Evolutionary conservation across 2,797 vertebrate species (phyloP).

Genomic region (Discoglossus pictus): DNA sequence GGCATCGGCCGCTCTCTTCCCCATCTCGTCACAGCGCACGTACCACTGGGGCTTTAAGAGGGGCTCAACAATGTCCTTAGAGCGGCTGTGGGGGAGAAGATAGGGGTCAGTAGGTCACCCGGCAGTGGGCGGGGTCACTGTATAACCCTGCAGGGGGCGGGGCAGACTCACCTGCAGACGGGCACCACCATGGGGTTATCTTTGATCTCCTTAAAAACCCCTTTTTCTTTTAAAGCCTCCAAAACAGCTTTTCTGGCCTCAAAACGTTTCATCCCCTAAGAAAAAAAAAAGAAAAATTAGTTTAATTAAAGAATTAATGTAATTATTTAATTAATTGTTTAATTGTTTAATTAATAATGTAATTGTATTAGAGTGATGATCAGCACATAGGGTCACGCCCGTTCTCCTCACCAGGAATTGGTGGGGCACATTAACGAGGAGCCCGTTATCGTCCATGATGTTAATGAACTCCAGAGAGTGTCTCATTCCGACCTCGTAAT

Average conservation of each 20-base stretch:
- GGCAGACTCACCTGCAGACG: conserved; percentile 79
- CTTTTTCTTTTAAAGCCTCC: conserved; percentile 78
- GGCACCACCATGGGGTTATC: conserved; percentile 96
- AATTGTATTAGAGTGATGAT: too few relatives aligned
- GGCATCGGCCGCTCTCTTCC: conserved; percentile 78
- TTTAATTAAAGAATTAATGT: too few relatives aligned
- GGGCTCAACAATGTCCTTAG: conserved; percentile 91
- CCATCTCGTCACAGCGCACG: conserved; percentile 84
- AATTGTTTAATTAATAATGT: too few relatives aligned
- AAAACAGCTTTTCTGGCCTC: conserved; percentile 83
- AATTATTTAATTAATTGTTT: too few relatives aligned
- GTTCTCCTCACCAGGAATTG: conserved; percentile 80
- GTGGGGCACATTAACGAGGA: conserved; percentile 83
- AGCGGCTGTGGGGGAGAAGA: conserved; percentile 73
- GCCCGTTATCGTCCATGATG: conserved; percentile 85
- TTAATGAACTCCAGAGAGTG: conserved; percentile 83
- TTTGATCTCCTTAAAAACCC: conserved; percentile 82
- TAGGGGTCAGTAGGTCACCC: too few relatives aligned
- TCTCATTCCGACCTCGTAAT: conserved; percentile 87
- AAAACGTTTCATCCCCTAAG: conserved; percentile 88
- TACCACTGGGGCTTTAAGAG: conserved; percentile 93
- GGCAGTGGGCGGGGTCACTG: too few relatives aligned
- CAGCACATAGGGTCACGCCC: too few relatives aligned
- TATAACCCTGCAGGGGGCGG: neutral
- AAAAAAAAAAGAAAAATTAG: conserved; percentile 2